These are phyloP conservation scores for Micromesistius poutassou DNA, from an alignment of 2,797 vertebrate genomes.

Conservation along the genomic window DNA sequence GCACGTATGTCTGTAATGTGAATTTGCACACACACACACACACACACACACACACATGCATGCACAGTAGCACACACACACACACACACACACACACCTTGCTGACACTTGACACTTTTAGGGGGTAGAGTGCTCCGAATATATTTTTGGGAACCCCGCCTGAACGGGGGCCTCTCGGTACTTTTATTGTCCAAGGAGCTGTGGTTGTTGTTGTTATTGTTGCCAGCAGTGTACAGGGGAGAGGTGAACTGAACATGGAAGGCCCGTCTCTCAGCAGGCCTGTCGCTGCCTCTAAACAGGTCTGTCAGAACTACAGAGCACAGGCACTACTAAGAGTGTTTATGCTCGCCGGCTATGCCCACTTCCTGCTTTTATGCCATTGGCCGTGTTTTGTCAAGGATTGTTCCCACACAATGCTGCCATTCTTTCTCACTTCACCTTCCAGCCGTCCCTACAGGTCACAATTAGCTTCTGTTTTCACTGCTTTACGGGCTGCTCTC, in stretches of 20 bases:
- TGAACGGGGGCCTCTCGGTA: too few relatives aligned
- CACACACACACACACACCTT: too few relatives aligned
- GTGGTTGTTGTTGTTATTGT: constrained; percentile 45
- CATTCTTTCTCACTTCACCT: constrained; percentile 24
- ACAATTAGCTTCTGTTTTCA: neutral
- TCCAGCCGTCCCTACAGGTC: constrained; percentile 30
- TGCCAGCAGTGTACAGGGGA: constrained; percentile 8
- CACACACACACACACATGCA: too few relatives aligned
- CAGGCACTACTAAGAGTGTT: constrained; percentile 56
- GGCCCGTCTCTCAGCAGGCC: constrained; percentile 27
- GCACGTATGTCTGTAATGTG: neutral
- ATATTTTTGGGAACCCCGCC: too few relatives aligned
- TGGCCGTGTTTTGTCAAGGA: constrained; percentile 52
- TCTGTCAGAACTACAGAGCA: constrained; percentile 28
- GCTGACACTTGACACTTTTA: too few relatives aligned
- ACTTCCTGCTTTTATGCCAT: constrained; percentile 70
- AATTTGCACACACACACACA: neutral
- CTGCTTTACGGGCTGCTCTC: too few relatives aligned
- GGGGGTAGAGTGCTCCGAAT: too few relatives aligned
- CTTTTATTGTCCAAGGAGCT: neutral
- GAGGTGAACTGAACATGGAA: constrained; percentile 43
- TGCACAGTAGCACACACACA: too few relatives aligned
- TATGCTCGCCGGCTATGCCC: constrained; percentile 54
- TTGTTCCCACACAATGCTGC: constrained; percentile 68
- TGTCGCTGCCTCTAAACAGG: constrained; percentile 16